Evolutionary conservation across 2,113 vertebrate species (phyloP).

Genomic region (Camelus dromedarius): DNA sequence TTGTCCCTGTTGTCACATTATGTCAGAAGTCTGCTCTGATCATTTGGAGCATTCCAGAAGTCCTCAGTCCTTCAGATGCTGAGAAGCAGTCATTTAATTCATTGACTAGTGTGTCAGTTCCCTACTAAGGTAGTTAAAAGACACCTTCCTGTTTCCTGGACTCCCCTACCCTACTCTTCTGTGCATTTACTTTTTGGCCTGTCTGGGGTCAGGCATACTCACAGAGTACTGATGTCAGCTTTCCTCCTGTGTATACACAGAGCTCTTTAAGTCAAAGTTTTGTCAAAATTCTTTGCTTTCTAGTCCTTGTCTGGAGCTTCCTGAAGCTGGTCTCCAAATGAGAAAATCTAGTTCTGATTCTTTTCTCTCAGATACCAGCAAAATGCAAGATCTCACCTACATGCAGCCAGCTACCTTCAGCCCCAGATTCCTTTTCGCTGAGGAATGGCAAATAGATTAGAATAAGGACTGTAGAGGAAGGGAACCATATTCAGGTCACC

Average conservation of each 20-base stretch:
- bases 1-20: neutral
- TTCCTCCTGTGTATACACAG: neutral
- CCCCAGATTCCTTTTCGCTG: neutral
- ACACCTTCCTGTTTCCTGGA: neutral
- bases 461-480: neutral
- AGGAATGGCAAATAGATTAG: neutral
- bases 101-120: neutral
- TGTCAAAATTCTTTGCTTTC: neutral
- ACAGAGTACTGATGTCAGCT: neutral
- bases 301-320: neutral
- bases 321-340: neutral
- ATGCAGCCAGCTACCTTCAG: neutral
- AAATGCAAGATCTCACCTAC: neutral
- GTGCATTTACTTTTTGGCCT: neutral
- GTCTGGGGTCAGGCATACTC: neutral
- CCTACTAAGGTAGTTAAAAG: neutral
- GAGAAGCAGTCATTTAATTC: neutral
- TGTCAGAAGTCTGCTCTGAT: neutral
- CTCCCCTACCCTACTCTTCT: neutral
- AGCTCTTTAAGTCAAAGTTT: neutral
- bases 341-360: neutral
- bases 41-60: neutral
- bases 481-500: neutral
- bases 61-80: neutral
- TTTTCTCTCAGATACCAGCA: neutral